A percentile compares a stretch with the other conserved stretches of the same genome.
These are phyloP conservation scores for Anoplolepis gracilipes DNA, from an alignment of 1,140 invertebrate species.

Conservation along the genomic window DNA sequence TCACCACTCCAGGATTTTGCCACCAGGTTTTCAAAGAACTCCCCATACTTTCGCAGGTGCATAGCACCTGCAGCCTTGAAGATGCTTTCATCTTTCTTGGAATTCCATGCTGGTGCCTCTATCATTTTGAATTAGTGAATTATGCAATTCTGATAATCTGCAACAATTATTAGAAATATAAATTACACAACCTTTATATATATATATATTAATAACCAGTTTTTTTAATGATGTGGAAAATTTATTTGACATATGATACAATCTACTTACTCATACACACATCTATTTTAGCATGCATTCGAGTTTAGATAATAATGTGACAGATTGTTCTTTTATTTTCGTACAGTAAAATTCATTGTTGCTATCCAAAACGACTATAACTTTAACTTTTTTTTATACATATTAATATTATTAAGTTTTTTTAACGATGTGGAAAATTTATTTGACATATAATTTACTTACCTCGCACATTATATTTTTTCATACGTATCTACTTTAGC, in stretches of 20 bases:
- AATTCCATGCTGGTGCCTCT: constrained; percentile 79
- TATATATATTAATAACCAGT: not conserved
- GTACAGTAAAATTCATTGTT: not conserved
- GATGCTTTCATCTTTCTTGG: constrained; percentile 81
- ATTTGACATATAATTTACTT: not conserved
- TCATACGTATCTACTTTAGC: not conserved
- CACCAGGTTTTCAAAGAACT: constrained; percentile 90
- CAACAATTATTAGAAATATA: not conserved
- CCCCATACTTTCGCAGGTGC: constrained; percentile 89
- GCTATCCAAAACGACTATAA: not conserved
- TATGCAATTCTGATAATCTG: not conserved
- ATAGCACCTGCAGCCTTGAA: constrained; percentile 88
- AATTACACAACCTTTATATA: not conserved
- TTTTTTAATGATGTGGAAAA: not conserved
- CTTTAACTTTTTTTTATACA: not conserved
- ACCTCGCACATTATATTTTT: not conserved
- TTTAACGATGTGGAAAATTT: not conserved
- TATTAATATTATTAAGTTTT: too few species aligned
- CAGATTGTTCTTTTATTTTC: not conserved
- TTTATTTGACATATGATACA: too few species aligned
- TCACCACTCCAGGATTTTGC: constrained; percentile 80
- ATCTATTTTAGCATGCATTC: not conserved
- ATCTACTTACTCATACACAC: not conserved
- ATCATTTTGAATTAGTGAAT: constrained; percentile 76
- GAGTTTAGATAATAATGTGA: not conserved